These are phyloP conservation scores for Thaleichthys pacificus DNA, from an alignment of 2,797 vertebrate species.

Conservation along the genomic window DNA sequence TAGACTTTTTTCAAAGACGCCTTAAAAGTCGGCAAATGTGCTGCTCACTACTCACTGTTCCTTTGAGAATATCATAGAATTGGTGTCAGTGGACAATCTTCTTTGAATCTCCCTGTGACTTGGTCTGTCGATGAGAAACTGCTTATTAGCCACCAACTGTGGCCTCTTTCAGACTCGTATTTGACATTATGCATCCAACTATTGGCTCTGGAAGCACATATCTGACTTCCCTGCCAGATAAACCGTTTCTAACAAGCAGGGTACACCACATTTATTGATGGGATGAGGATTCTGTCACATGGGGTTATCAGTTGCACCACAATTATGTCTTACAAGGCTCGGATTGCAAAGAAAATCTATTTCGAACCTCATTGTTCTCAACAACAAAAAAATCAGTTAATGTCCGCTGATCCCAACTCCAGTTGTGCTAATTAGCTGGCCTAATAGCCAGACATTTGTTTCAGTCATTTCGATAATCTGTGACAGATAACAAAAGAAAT, in stretches of 20 bases:
- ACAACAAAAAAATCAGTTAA: background rate
- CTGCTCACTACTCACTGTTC: background rate
- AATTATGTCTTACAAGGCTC: background rate
- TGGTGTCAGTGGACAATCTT: slow-evolving; percentile 1
- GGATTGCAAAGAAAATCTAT: background rate
- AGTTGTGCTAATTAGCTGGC: background rate
- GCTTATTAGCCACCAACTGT: background rate
- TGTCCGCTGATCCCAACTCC: slow-evolving; percentile 1
- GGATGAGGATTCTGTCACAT: background rate
- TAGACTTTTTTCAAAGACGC: slow-evolving; percentile 14
- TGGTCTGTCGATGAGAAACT: slow-evolving; percentile 1
- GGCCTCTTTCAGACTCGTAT: background rate
- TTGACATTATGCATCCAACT: background rate
- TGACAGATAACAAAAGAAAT: background rate
- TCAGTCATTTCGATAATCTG: background rate
- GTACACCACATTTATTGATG: background rate
- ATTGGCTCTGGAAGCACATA: background rate
- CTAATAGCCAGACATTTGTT: background rate
- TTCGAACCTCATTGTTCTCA: background rate
- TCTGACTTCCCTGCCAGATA: background rate
- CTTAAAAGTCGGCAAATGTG: background rate
- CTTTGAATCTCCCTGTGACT: slow-evolving; percentile 9
- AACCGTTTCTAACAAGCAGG: background rate
- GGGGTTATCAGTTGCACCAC: background rate
- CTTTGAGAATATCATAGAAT: slow-evolving; percentile 10